Evolutionary conservation across 2,888 invertebrate species (phyloP), one percentile per base, ranked within the genome.

Genomic region (Drosophila nigritarsus): DNA sequence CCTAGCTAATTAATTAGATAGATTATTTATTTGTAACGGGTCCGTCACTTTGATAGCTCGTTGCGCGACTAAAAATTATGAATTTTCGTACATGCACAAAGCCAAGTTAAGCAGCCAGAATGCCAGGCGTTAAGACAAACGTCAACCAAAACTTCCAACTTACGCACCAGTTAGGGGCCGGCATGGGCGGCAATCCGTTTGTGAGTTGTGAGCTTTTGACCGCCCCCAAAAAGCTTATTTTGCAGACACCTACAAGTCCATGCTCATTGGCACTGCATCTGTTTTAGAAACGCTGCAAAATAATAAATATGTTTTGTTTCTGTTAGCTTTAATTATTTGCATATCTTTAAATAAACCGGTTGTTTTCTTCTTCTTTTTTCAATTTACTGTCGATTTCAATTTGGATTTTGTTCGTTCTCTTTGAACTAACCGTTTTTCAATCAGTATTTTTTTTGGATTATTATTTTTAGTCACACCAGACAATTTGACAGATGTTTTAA

Each of bases 91-190:
- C 60, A 61, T 59, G 51, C 59, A 71, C 42, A 71, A 72, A 72
- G 77, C 72, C 77, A 73, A 73, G 61, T 67, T 68, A 76, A 68
- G 67, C 65, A 40, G 50, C 70, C 42, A 40, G 66, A 67, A 67
- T 64, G 61, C 65, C 59, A 66, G 59, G 54, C 62, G 69, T 63
- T 77, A 66, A 73, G 63, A 51, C 68, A 69, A 50, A 50, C 69
- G 72, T 30, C 34, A 58, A 8, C 54, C 30, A 45, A 38, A 11
- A 38, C n/a, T 38, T 45, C 50, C 68, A 73, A 61, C 42, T 48
- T 55, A 24, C 42, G 32, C 36, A 27, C 56, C 15, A 13, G 42
- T 36, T 32, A 36, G 42, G 42, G 18, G 60, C 30, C 51, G 27
- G 27, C 15, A 40, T n/a, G 27, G 56, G 30, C 58, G 36, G 49